phyloP scores from a whole-genome alignment of 2,888 invertebrate genomes.

The Micoletzkya japonica region DNA sequence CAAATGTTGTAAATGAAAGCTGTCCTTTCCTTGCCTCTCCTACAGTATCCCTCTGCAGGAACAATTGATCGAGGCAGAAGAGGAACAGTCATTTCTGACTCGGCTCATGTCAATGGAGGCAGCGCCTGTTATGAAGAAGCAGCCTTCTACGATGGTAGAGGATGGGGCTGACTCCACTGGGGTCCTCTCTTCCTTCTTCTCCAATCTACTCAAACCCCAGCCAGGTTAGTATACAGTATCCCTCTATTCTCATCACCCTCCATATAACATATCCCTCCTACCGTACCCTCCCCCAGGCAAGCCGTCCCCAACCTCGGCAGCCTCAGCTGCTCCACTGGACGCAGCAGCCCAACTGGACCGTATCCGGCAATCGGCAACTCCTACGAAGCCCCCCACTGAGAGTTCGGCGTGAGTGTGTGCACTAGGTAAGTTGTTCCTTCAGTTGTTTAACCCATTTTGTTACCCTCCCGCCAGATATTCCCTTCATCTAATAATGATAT shows the following conservation, averaged over 20 bases:
- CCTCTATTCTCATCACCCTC: not conserved
- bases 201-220: conserved; percentile 51
- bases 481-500: too few species aligned
- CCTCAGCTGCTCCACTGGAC: conserved; percentile 23
- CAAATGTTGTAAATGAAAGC: too few species aligned
- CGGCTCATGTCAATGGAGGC: conserved; percentile 33
- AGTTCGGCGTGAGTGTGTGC: not conserved
- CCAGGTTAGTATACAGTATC: conserved; percentile 4
- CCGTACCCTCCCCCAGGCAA: conserved; percentile 5
- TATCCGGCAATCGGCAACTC: conserved; percentile 7
- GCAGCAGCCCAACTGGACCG: conserved; percentile 27
- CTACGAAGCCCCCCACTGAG: not conserved
- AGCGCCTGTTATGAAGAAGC: conserved; percentile 32
- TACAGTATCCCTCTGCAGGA: conserved; percentile 31
- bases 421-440: not conserved
- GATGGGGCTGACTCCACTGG: conserved; percentile 45
- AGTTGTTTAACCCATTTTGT: not conserved
- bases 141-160: conserved; percentile 29
- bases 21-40: not conserved
- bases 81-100: conserved; percentile 50
- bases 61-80: conserved; percentile 48
- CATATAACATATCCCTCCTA: not conserved
- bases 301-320: conserved; percentile 5
- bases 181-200: conserved; percentile 61
- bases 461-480: too few species aligned